phyloP scores from a whole-genome alignment of 2,888 invertebrate genomes.

The Polymixis flavicincta region DNA sequence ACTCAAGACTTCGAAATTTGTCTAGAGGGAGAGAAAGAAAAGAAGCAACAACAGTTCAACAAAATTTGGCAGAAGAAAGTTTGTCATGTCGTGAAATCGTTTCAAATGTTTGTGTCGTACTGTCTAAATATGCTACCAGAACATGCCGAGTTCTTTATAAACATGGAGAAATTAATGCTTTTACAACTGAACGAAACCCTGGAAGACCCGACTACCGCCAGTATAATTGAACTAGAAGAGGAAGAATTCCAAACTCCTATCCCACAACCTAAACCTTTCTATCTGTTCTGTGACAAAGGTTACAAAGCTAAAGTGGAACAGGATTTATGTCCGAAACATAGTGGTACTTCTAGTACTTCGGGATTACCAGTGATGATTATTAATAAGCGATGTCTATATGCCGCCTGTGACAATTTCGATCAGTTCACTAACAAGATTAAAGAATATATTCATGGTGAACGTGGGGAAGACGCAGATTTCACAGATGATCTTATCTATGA shows the following conservation, averaged over 20 bases:
- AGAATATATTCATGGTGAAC: constrained; percentile 76
- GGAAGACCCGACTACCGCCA: constrained; percentile 78
- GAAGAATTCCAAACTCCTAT: constrained; percentile 72
- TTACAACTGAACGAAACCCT: constrained; percentile 80
- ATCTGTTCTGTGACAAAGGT: constrained; percentile 81
- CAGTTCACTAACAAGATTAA: constrained; percentile 78
- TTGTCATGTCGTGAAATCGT: constrained; percentile 82
- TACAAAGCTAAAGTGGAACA: constrained; percentile 75
- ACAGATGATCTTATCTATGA: constrained; percentile 77
- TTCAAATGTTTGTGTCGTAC: constrained; percentile 82
- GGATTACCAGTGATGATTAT: constrained; percentile 83
- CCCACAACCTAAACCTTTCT: constrained; percentile 81
- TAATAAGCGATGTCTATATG: constrained; percentile 83
- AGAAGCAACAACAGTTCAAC: constrained; percentile 73
- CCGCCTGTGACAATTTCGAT: constrained; percentile 83
- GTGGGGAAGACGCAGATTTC: constrained; percentile 76
- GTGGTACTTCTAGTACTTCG: constrained; percentile 77
- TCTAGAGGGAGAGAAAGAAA: constrained; percentile 76
- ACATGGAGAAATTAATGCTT: constrained; percentile 85
- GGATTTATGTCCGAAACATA: constrained; percentile 80
- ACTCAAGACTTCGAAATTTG: constrained; percentile 78
- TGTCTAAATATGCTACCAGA: constrained; percentile 82
- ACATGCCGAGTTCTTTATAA: constrained; percentile 85
- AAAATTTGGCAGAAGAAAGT: constrained; percentile 83
- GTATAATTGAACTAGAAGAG: constrained; percentile 76